A percentile compares a stretch with the other conserved stretches of the same genome.
phyloP scores from a whole-genome alignment of 2,888 invertebrate species.

The Charanyca ferruginea region DNA sequence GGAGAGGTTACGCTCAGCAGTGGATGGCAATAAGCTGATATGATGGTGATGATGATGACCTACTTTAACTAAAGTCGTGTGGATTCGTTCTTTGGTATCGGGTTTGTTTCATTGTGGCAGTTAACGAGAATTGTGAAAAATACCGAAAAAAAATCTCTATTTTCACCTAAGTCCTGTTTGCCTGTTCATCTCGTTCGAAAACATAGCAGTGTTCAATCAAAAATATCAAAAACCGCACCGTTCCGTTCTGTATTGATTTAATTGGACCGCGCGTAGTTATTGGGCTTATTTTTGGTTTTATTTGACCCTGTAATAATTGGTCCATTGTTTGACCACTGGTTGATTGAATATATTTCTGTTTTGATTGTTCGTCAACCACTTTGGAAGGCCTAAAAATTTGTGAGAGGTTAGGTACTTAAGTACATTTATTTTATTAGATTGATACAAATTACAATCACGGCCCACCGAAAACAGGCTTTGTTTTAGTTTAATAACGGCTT shows the following conservation, averaged over 20 bases:
- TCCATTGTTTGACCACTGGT: neutral
- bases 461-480: neutral
- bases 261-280: neutral
- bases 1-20: too few relatives aligned
- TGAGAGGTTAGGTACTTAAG: too few relatives aligned
- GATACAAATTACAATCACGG: neutral
- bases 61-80: too few relatives aligned
- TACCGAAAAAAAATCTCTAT: neutral
- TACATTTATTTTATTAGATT: conserved; percentile 16
- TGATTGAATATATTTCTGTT: neutral
- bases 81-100: neutral
- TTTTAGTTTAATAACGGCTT: neutral
- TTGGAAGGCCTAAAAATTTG: too few relatives aligned
- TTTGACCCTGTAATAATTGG: neutral
- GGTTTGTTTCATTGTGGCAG: neutral
- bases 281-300: conserved; percentile 11
- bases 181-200: neutral
- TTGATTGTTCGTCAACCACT: neutral
- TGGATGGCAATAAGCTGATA: too few relatives aligned
- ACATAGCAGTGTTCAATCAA: conserved; percentile 10
- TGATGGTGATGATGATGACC: too few relatives aligned
- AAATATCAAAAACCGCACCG: conserved; percentile 8
- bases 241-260: conserved; percentile 10
- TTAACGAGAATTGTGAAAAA: neutral
- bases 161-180: neutral